Conservation (phyloP, 35 echinoderm and acorn worm species). For the Chiridota heheva region DNA sequence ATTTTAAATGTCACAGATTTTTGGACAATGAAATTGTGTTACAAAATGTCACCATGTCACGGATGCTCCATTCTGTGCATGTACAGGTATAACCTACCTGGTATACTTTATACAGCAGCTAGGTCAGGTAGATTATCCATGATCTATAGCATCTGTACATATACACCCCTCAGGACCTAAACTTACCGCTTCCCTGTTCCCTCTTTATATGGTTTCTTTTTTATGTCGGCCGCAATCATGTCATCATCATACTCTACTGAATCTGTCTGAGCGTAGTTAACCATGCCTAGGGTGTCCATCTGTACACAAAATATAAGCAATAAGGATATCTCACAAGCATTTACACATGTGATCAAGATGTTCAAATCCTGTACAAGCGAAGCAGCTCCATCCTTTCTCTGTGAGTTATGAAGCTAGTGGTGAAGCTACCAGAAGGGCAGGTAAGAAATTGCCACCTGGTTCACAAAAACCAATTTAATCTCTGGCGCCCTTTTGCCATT, state of each 20-base stretch:
- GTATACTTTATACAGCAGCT: too few species aligned
- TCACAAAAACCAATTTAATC: too few species aligned
- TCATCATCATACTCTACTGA: constrained; percentile 95
- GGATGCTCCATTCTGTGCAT: too few species aligned
- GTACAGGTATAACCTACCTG: too few species aligned
- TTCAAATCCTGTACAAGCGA: background rate
- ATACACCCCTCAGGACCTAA: too few species aligned
- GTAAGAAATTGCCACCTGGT: too few species aligned
- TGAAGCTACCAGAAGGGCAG: background rate
- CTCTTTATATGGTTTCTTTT: constrained; percentile 80
- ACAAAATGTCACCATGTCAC: too few species aligned
- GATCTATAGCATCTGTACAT: too few species aligned
- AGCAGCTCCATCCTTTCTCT: background rate
- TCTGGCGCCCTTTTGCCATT: too few species aligned
- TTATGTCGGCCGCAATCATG: constrained; percentile 95
- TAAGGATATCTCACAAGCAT: background rate
- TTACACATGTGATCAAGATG: background rate
- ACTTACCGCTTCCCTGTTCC: constrained; percentile 89
- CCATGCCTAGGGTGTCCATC: constrained; percentile 1
- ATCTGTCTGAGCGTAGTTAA: constrained; percentile 28
- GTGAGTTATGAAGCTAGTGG: background rate
- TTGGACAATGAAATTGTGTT: too few species aligned
- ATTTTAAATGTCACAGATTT: too few species aligned
- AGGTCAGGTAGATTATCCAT: too few species aligned
- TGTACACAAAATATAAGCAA: background rate